These are phyloP conservation scores for Polylopha cassiicola DNA, from an alignment of 2,888 invertebrate genomes.

Conservation along the genomic window DNA sequence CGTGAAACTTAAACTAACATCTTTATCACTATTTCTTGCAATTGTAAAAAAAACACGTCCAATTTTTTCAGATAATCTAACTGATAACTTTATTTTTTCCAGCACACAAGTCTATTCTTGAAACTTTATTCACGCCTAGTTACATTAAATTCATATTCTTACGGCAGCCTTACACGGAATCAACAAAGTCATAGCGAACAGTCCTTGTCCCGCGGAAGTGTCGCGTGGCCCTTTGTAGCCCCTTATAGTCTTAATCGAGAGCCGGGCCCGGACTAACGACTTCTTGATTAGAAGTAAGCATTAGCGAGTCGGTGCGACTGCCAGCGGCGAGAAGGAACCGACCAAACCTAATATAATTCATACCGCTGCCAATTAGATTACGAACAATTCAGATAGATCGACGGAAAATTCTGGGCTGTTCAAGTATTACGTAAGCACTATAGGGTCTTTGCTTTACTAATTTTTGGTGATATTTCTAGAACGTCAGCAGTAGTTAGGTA, in stretches of 20 bases:
- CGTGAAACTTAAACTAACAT: too few relatives aligned
- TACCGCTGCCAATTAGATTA: background rate
- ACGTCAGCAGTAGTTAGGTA: too few relatives aligned
- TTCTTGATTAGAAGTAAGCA: conserved; percentile 59
- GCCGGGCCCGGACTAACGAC: conserved; percentile 53
- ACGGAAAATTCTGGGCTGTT: too few relatives aligned
- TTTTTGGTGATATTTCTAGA: too few relatives aligned
- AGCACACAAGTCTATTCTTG: too few relatives aligned
- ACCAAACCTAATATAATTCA: background rate
- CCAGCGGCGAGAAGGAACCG: conserved; percentile 15
- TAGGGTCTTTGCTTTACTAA: too few relatives aligned
- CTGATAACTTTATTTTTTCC: too few relatives aligned
- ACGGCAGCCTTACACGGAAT: conserved; percentile 18
- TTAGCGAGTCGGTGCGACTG: conserved; percentile 37
- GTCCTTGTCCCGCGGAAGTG: conserved; percentile 45
- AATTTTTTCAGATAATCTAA: too few relatives aligned
- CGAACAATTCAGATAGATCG: background rate
- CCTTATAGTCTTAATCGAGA: conserved; percentile 60
- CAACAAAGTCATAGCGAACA: conserved; percentile 20
- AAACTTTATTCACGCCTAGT: too few relatives aligned
- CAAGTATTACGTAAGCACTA: too few relatives aligned
- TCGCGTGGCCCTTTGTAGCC: conserved; percentile 48
- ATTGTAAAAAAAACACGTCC: too few relatives aligned
- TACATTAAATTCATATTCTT: conserved; percentile 19
- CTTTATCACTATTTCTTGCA: too few relatives aligned